Conservation (phyloP, 2,113 vertebrate genomes). For the Pelusios castaneus region DNA sequence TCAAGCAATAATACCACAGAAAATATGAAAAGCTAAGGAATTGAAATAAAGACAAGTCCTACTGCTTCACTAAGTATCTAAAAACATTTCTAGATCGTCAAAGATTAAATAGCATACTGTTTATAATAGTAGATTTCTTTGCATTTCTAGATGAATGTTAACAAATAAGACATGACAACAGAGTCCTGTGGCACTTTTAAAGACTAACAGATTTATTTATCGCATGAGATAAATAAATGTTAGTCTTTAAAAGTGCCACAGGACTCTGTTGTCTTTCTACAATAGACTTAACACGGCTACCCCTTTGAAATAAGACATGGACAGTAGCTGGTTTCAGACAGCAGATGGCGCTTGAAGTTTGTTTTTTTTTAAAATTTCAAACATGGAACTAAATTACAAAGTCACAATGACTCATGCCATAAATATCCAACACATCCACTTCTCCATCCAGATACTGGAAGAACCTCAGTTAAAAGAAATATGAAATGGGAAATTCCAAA, state of each 20-base stretch:
- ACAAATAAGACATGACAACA: neutral
- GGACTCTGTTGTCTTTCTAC: too few relatives aligned
- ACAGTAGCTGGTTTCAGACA: conserved; percentile 52
- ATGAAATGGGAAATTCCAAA: neutral
- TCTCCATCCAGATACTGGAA: conserved; percentile 1
- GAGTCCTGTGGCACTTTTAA: too few relatives aligned
- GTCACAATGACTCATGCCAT: conserved; percentile 17
- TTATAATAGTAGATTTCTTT: neutral
- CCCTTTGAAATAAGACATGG: neutral
- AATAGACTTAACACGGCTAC: too few relatives aligned
- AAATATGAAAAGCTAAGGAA: neutral
- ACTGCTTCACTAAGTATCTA: neutral
- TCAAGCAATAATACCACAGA: neutral
- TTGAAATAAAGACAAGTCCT: neutral
- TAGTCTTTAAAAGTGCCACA: too few relatives aligned
- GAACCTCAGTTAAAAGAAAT: neutral
- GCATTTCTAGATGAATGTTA: neutral
- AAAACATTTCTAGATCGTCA: neutral
- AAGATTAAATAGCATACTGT: neutral
- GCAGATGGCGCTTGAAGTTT: conserved; percentile 61
- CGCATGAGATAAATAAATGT: too few relatives aligned
- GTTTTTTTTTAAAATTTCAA: neutral
- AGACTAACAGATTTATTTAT: too few relatives aligned
- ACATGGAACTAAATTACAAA: neutral
- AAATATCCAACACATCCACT: conserved; percentile 17